Percentiles rank a stretch among this genome's conserved stretches.
These are phyloP conservation scores for Nomada ruficornis DNA, from an alignment of 2,888 invertebrate genomes.

Conservation along the genomic window DNA sequence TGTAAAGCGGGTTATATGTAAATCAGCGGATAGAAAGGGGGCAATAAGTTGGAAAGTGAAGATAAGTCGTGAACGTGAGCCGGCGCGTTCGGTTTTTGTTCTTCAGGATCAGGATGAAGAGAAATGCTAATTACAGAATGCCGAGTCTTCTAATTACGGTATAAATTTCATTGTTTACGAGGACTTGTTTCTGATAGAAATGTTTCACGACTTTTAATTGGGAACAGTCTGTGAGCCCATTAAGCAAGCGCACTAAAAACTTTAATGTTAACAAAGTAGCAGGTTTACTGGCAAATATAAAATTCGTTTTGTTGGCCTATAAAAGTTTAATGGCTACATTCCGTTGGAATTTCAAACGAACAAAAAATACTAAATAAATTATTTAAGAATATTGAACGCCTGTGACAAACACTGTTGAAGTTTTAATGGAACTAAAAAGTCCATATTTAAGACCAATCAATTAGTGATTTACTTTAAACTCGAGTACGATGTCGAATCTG, in stretches of 20 bases:
- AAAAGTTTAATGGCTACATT: no score
- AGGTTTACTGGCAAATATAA: no score
- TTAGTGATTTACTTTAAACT: no score
- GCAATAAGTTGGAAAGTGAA: conserved; percentile 30
- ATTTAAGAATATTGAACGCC: no score
- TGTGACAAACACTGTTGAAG: no score
- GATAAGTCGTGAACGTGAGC: conserved; percentile 4
- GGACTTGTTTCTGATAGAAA: neutral
- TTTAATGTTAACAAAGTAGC: no score
- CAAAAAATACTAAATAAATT: no score
- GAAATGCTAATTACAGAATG: conserved; percentile 25
- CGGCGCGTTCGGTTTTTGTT: conserved; percentile 15
- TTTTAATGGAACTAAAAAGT: no score
- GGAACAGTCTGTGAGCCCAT: neutral
- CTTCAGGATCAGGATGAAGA: neutral
- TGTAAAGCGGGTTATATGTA: conserved; percentile 36
- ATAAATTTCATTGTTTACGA: conserved; percentile 6
- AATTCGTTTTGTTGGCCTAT: no score
- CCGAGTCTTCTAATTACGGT: neutral
- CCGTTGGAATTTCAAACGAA: no score
- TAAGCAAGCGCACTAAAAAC: neutral
- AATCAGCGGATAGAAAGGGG: conserved; percentile 13
- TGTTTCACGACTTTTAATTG: neutral
- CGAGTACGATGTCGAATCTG: neutral
- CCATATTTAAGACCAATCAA: no score